These are phyloP conservation scores for Oryzias sinensis DNA, from an alignment of 2,797 vertebrate genomes.

Conservation along the genomic window DNA sequence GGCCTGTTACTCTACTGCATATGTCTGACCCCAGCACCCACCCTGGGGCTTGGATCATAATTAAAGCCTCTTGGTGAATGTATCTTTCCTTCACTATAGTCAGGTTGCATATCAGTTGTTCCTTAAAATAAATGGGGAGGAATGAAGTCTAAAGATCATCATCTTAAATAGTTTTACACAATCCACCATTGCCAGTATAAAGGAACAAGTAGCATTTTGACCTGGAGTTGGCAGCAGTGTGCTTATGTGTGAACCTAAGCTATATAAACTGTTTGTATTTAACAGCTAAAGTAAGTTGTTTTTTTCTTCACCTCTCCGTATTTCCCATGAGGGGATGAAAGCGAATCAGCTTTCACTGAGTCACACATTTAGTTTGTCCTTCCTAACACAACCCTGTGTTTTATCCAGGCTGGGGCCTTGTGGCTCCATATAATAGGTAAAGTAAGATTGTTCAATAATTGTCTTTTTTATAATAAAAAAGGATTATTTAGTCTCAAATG, in stretches of 20 bases:
- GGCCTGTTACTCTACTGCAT: constrained; percentile 19
- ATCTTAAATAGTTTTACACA: constrained; percentile 26
- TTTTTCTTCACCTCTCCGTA: too few species aligned
- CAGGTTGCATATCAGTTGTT: constrained; percentile 33
- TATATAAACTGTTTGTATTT: background rate
- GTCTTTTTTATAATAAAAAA: too few species aligned
- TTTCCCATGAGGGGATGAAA: too few species aligned
- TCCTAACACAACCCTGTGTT: too few species aligned
- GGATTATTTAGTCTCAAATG: too few species aligned
- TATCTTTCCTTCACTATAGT: constrained; percentile 22
- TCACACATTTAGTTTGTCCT: too few species aligned
- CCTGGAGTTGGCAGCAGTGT: background rate
- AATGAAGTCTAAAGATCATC: constrained; percentile 25
- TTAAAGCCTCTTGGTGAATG: constrained; percentile 30
- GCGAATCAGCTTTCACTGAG: too few species aligned
- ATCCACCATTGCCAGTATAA: background rate
- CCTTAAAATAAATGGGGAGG: constrained; percentile 50
- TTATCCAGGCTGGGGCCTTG: too few species aligned
- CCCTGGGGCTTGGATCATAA: constrained; percentile 7
- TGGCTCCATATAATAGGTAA: too few species aligned
- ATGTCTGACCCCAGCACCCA: constrained; percentile 2
- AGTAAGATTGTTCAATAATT: too few species aligned
- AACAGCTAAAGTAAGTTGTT: too few species aligned
- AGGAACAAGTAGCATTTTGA: background rate
- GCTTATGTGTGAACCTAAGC: constrained; percentile 1